These are phyloP conservation scores for Dasypogon diadema DNA, from an alignment of 2,888 invertebrate genomes.

Conservation along the genomic window DNA sequence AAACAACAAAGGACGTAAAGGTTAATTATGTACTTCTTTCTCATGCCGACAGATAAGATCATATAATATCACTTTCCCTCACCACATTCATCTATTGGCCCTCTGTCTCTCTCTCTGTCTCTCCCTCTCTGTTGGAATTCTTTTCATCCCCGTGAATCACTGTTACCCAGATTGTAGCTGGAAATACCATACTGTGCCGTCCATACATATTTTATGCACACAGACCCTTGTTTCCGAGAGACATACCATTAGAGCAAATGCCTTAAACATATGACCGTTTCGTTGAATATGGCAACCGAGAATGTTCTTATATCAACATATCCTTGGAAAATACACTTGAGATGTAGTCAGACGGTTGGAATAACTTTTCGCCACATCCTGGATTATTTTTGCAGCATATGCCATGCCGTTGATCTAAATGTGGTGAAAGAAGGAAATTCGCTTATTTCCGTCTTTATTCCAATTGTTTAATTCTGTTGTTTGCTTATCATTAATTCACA, in stretches of 20 bases:
- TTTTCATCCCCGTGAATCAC: background rate
- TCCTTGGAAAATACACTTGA: slow-evolving; percentile 12
- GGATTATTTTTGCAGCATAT: slow-evolving; percentile 46
- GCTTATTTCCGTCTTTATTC: slow-evolving; percentile 25
- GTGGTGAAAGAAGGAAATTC: slow-evolving; percentile 37
- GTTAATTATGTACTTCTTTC: too few relatives aligned
- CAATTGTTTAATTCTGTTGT: slow-evolving; percentile 28
- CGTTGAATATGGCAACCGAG: slow-evolving; percentile 16
- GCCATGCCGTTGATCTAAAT: slow-evolving; percentile 23
- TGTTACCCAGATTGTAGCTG: background rate
- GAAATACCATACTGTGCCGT: slow-evolving; percentile 4
- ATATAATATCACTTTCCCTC: too few relatives aligned
- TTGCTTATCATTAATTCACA: slow-evolving; percentile 31
- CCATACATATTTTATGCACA: slow-evolving; percentile 43
- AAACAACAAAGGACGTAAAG: too few relatives aligned
- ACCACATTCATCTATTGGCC: too few relatives aligned
- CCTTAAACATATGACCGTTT: slow-evolving; percentile 37
- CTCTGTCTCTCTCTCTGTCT: too few relatives aligned
- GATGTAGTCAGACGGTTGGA: slow-evolving; percentile 27
- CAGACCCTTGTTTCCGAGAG: slow-evolving; percentile 25
- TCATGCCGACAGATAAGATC: too few relatives aligned
- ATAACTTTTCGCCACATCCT: slow-evolving; percentile 31
- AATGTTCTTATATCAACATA: slow-evolving; percentile 31
- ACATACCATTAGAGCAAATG: slow-evolving; percentile 39
- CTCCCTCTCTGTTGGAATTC: too few relatives aligned